These are phyloP conservation scores for Saccopteryx leptura DNA, from an alignment of 2,113 vertebrate species.

Conservation along the genomic window DNA sequence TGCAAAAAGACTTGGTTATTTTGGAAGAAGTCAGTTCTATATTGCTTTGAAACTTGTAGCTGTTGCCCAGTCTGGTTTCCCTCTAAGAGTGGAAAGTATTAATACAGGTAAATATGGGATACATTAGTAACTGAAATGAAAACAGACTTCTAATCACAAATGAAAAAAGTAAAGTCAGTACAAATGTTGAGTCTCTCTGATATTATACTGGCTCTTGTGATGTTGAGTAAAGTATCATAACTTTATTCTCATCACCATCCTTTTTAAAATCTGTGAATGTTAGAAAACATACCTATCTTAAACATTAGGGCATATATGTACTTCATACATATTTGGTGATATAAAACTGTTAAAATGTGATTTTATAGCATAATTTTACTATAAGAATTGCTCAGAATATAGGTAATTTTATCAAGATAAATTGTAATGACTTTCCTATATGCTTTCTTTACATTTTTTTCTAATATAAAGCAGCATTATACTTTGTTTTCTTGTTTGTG, in stretches of 20 bases:
- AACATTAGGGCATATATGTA: background rate
- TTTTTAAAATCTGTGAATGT: constrained; percentile 32
- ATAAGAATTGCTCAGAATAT: constrained; percentile 55
- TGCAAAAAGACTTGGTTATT: constrained; percentile 98
- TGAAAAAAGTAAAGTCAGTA: background rate
- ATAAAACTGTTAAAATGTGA: background rate
- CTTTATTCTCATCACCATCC: background rate
- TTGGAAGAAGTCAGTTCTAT: constrained; percentile 99
- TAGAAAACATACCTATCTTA: background rate
- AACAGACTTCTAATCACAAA: constrained; percentile 43
- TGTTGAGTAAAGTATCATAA: background rate
- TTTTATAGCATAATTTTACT: constrained; percentile 37
- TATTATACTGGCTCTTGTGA: background rate
- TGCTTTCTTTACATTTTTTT: constrained; percentile 47
- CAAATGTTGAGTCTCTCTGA: constrained; percentile 41
- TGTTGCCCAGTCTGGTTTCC: constrained; percentile 97
- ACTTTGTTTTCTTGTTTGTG: constrained; percentile 37
- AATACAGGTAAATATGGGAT: constrained; percentile 93
- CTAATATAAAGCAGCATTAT: background rate
- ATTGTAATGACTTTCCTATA: background rate
- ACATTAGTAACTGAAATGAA: background rate
- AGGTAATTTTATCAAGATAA: constrained; percentile 52
- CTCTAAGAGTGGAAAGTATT: constrained; percentile 97
- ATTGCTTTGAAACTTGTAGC: constrained; percentile 99
- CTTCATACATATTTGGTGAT: constrained; percentile 36